Percentiles rank a stretch among this genome's conserved stretches.
Conservation (phyloP, 2,113 vertebrate genomes). For the Tenrec ecaudatus region DNA sequence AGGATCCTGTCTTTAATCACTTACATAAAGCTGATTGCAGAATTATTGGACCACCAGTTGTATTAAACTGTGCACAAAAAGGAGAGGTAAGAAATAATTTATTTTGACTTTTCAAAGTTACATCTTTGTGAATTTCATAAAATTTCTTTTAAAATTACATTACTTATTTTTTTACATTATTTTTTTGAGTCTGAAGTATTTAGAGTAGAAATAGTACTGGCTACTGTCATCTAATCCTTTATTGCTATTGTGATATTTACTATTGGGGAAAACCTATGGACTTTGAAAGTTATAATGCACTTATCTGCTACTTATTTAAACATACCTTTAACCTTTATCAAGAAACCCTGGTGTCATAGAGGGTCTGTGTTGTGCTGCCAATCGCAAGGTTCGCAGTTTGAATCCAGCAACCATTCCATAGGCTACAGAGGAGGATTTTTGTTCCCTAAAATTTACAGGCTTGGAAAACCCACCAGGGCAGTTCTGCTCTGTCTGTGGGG, state of each 20-base stretch:
- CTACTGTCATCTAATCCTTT: not conserved
- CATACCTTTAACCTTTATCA: too few species aligned
- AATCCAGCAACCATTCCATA: too few species aligned
- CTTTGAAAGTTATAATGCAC: too few species aligned
- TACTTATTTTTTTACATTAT: not conserved
- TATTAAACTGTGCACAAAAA: conserved; percentile 92
- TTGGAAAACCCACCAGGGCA: too few species aligned
- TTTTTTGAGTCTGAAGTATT: conserved; percentile 10
- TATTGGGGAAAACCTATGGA: not conserved
- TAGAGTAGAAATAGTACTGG: conserved; percentile 11
- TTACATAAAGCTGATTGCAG: conserved; percentile 93
- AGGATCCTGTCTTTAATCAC: conserved; percentile 89
- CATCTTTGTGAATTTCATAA: conserved; percentile 38
- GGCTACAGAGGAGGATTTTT: too few species aligned
- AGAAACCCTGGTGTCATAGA: too few species aligned
- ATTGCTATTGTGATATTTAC: not conserved
- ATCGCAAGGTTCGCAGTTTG: too few species aligned
- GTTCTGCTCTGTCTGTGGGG: too few species aligned
- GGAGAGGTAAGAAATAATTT: conserved; percentile 88
- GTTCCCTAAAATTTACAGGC: too few species aligned
- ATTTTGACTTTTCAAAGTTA: conserved; percentile 5
- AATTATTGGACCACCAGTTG: conserved; percentile 94
- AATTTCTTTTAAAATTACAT: not conserved
- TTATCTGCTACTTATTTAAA: too few species aligned
- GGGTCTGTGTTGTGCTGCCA: too few species aligned